Conservation (phyloP, 1,140 invertebrate species). For the Pseudobourletiella spinata region DNA sequence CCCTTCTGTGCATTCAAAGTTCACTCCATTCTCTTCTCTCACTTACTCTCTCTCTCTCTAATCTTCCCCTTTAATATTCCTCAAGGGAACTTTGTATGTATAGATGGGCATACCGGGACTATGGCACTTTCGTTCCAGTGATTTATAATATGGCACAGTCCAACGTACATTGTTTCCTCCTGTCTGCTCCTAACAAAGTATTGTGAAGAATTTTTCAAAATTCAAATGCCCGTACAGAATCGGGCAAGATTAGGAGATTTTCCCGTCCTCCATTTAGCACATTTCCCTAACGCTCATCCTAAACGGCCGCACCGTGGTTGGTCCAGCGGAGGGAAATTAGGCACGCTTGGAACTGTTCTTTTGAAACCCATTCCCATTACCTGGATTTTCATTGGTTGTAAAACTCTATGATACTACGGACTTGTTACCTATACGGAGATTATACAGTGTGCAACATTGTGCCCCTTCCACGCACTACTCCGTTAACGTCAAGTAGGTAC, state of each 20-base stretch:
- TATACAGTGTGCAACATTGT: background rate
- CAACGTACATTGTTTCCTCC: background rate
- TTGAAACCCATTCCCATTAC: background rate
- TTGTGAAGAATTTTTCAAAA: no score
- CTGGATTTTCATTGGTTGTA: conserved; percentile 10
- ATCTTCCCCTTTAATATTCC: background rate
- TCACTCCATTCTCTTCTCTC: background rate
- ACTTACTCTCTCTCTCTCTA: background rate
- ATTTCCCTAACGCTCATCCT: background rate
- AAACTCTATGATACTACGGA: background rate
- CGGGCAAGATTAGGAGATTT: no score
- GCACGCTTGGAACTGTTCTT: background rate
- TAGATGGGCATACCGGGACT: background rate
- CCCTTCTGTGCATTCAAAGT: background rate
- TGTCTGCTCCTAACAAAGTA: background rate
- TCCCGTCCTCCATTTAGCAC: background rate
- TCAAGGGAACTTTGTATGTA: background rate
- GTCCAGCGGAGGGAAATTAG: background rate
- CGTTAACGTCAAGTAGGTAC: no score
- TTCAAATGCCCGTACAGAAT: no score
- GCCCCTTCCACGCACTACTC: background rate
- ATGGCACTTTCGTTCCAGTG: no score
- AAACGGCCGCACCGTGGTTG: background rate
- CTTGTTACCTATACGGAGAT: background rate
- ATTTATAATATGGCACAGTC: background rate